Conservation (phyloP, 2,797 vertebrate species). For the Anguilla anguilla region DNA sequence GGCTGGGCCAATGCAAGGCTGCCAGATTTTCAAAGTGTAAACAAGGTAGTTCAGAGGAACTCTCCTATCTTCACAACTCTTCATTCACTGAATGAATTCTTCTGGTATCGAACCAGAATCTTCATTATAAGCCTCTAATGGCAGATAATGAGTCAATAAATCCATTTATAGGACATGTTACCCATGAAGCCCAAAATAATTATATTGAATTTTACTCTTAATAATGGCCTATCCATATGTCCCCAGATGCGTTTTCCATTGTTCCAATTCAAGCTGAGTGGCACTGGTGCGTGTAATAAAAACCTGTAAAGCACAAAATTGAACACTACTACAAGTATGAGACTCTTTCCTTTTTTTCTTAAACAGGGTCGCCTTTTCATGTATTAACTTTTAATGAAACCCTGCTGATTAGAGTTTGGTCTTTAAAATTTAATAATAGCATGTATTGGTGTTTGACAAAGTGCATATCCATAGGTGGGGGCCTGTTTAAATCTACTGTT, state of each 20-base stretch:
- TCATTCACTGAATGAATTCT: constrained; percentile 58
- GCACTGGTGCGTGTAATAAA: constrained; percentile 7
- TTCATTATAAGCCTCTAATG: constrained; percentile 70
- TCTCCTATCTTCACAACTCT: constrained; percentile 41
- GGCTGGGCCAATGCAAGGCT: constrained; percentile 50
- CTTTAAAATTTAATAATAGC: neutral
- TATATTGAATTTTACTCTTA: constrained; percentile 65
- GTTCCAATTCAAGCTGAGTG: constrained; percentile 48
- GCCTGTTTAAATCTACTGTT: neutral
- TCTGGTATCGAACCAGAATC: constrained; percentile 62
- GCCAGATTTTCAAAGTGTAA: constrained; percentile 46
- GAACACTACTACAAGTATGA: constrained; percentile 1
- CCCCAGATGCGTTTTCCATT: constrained; percentile 59
- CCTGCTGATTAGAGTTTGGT: neutral
- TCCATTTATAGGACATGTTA: constrained; percentile 58
- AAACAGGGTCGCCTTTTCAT: neutral
- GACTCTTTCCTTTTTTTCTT: neutral
- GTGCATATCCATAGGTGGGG: neutral
- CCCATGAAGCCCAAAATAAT: constrained; percentile 65
- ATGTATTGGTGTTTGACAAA: neutral
- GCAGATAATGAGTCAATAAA: constrained; percentile 71
- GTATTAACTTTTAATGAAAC: neutral
- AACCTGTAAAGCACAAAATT: constrained; percentile 21
- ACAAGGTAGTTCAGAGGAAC: constrained; percentile 26
- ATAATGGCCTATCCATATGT: constrained; percentile 63